Evolutionary conservation across 2,113 vertebrate genomes (phyloP).

Genomic region (Vicugna pacos): DNA sequence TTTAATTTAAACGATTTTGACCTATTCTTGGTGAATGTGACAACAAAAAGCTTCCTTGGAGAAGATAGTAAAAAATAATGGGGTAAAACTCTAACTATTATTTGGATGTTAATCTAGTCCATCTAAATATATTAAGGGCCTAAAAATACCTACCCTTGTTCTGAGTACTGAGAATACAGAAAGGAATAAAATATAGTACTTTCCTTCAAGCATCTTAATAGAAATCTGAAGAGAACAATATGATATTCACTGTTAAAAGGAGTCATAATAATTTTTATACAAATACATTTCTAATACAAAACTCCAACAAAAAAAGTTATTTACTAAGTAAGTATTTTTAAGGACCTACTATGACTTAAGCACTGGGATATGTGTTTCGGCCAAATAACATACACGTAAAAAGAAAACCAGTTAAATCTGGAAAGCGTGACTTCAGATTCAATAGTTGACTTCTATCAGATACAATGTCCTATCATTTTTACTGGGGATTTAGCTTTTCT

Average conservation of each 20-base stretch:
- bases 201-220: background rate
- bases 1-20: constrained; percentile 63
- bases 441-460: background rate
- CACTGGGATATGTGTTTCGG: background rate
- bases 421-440: background rate
- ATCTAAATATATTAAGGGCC: background rate
- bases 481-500: background rate
- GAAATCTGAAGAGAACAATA: background rate
- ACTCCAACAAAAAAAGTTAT: background rate
- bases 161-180: background rate
- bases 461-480: background rate
- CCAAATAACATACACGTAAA: background rate
- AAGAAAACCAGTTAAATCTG: background rate
- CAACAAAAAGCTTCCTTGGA: background rate
- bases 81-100: background rate
- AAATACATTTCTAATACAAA: background rate
- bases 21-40: constrained; percentile 18
- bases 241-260: background rate
- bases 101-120: constrained; percentile 27
- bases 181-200: background rate
- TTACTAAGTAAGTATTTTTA: background rate
- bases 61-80: background rate
- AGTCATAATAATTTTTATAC: background rate
- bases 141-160: background rate
- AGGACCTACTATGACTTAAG: background rate